Percentiles rank a stretch among this genome's conserved stretches.
phyloP scores from a whole-genome alignment of 2,113 vertebrate genomes.

The Gambusia holbrooki region DNA sequence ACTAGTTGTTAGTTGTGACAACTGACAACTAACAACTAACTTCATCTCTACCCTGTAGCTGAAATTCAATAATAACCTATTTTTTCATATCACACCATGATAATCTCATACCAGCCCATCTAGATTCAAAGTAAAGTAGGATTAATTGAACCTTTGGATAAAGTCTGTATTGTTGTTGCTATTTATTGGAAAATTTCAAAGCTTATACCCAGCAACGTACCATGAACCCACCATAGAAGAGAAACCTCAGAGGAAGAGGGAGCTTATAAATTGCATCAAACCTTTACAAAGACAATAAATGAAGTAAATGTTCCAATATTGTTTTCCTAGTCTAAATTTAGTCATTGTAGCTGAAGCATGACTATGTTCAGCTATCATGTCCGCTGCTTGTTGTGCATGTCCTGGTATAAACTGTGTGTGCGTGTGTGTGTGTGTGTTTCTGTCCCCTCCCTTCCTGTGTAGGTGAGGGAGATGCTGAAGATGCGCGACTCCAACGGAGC shows the following conservation, averaged over 20 bases:
- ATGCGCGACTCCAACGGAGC: constrained; percentile 98
- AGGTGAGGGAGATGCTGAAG: constrained; percentile 99
- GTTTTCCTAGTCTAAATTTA: not conserved
- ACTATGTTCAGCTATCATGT: not conserved
- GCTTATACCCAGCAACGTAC: too few species aligned
- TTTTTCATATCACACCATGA: too few species aligned
- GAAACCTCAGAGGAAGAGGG: not conserved
- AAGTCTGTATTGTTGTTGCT: not conserved
- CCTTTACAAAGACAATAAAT: too few species aligned
- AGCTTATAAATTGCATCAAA: too few species aligned
- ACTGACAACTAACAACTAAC: too few species aligned
- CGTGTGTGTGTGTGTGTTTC: not conserved
- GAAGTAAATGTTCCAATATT: too few species aligned
- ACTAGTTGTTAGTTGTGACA: too few species aligned
- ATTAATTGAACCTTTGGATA: not conserved
- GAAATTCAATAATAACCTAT: not conserved
- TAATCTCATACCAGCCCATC: too few species aligned
- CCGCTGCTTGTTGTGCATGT: constrained; percentile 3
- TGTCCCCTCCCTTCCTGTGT: constrained; percentile 36
- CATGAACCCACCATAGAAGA: too few species aligned
- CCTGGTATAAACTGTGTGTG: constrained; percentile 16
- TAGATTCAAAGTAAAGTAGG: too few species aligned
- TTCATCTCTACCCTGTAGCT: not conserved
- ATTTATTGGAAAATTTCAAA: too few species aligned
- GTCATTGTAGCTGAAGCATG: not conserved